Evolutionary conservation across 1,140 invertebrate genomes (phyloP).

Genomic region (Zaprionus nigranus): DNA sequence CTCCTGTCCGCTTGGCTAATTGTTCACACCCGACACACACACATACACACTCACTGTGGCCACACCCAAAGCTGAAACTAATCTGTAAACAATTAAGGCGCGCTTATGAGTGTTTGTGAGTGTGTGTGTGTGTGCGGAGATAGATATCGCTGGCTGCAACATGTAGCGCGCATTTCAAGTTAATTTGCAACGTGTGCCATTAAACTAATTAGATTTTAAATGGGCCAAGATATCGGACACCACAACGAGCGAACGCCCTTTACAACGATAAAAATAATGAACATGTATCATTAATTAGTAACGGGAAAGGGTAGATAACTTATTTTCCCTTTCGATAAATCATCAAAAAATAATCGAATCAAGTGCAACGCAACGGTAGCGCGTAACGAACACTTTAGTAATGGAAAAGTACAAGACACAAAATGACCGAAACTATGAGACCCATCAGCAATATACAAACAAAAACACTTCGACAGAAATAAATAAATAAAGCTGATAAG

Average conservation of each 20-base stretch:
- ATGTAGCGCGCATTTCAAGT: slow-evolving; percentile 58
- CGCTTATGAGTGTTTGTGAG: neutral
- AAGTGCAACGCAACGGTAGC: slow-evolving; percentile 3
- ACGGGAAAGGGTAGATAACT: slow-evolving; percentile 45
- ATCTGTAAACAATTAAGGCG: slow-evolving; percentile 75
- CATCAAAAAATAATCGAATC: neutral
- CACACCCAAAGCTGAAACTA: slow-evolving; percentile 73
- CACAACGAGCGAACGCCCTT: neutral
- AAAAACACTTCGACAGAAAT: slow-evolving; percentile 21
- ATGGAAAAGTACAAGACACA: slow-evolving; percentile 59
- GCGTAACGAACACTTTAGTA: slow-evolving; percentile 31
- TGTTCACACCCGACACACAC: slow-evolving; percentile 66
- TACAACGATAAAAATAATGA: slow-evolving; percentile 37
- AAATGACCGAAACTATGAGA: slow-evolving; percentile 20
- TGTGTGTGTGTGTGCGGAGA: neutral
- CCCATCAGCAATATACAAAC: neutral
- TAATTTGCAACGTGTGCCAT: slow-evolving; percentile 77
- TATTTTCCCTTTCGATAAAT: neutral
- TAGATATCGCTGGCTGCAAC: slow-evolving; percentile 26
- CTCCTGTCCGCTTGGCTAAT: slow-evolving; percentile 54
- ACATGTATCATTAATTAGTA: slow-evolving; percentile 43
- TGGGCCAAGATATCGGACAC: slow-evolving; percentile 29
- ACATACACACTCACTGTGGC: slow-evolving; percentile 20
- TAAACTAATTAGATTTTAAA: slow-evolving; percentile 64
- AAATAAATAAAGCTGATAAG: slow-evolving; percentile 60